phyloP scores from a whole-genome alignment of 1,140 invertebrate genomes.

The Oncopodura yosiiana region DNA sequence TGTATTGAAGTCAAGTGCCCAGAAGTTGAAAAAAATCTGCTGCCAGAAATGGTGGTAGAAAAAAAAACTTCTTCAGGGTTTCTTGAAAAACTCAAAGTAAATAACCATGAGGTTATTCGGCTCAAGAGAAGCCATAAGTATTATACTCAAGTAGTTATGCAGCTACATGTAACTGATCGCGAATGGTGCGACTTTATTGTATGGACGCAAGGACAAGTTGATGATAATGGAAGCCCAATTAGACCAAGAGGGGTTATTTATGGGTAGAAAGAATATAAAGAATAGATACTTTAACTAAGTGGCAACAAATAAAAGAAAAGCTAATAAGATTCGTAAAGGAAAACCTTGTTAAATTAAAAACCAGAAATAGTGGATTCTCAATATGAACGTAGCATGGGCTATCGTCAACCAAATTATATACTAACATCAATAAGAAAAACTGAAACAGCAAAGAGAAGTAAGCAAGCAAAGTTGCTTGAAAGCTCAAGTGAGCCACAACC shows the following conservation, averaged over 20 bases:
- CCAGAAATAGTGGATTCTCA: constrained; percentile 37
- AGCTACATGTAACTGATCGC: constrained; percentile 38
- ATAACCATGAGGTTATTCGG: neutral
- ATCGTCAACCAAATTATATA: constrained; percentile 2
- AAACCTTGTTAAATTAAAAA: constrained; percentile 15
- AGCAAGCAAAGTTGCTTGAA: too few relatives aligned
- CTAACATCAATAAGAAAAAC: too few relatives aligned
- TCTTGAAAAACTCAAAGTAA: neutral
- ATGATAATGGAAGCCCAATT: neutral
- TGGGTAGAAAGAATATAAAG: neutral
- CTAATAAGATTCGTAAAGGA: constrained; percentile 10
- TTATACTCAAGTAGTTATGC: constrained; percentile 41
- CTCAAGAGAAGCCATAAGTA: constrained; percentile 39
- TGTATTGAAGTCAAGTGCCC: constrained; percentile 40
- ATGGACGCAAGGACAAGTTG: constrained; percentile 35
- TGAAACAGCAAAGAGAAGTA: too few relatives aligned
- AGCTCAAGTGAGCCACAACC: too few relatives aligned
- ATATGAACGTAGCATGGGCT: constrained; percentile 28
- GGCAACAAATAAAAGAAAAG: constrained; percentile 33
- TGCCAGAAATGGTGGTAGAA: constrained; percentile 20
- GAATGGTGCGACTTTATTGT: constrained; percentile 39
- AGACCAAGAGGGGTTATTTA: constrained; percentile 12
- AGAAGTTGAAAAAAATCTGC: constrained; percentile 25
- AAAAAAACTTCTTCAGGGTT: neutral
- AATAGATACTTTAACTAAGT: constrained; percentile 20